Conservation (phyloP, 2,888 invertebrate species). For the Apocheima hispidaria region DNA sequence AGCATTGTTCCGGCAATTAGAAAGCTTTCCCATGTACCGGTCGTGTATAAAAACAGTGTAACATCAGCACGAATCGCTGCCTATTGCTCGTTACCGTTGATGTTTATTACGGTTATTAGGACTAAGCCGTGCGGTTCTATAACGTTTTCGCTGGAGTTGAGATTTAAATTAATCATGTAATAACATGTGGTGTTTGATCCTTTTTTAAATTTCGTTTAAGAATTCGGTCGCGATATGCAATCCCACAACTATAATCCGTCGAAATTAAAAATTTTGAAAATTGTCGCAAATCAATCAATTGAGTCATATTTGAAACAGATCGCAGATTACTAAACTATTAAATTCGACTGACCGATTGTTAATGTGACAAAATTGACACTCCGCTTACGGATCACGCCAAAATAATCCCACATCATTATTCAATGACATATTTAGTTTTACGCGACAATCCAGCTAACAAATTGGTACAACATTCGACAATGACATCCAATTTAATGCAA, state of each 20-base stretch:
- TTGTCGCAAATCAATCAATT: no score
- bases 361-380: conserved; percentile 63
- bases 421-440: conserved; percentile 22
- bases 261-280: no score
- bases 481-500: conserved; percentile 10
- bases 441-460: conserved; percentile 12
- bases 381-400: conserved; percentile 64
- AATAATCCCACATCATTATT: conserved; percentile 47
- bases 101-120: conserved; percentile 86
- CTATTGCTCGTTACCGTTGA: conserved; percentile 85
- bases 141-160: conserved; percentile 73
- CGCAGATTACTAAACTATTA: conserved; percentile 59
- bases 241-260: no score
- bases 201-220: conserved; percentile 12
- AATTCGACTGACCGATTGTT: conserved; percentile 66
- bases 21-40: conserved; percentile 86
- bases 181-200: conserved; percentile 40
- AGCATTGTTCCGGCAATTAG: conserved; percentile 87
- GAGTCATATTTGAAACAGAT: no score
- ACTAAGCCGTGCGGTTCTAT: conserved; percentile 79
- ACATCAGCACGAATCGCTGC: conserved; percentile 85
- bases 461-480: conserved; percentile 6
- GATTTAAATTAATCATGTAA: conserved; percentile 68
- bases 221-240: no score
- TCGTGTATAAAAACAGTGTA: conserved; percentile 86